These are phyloP conservation scores for Hirundo rustica DNA, from an alignment of 2,797 vertebrate genomes.

Conservation along the genomic window DNA sequence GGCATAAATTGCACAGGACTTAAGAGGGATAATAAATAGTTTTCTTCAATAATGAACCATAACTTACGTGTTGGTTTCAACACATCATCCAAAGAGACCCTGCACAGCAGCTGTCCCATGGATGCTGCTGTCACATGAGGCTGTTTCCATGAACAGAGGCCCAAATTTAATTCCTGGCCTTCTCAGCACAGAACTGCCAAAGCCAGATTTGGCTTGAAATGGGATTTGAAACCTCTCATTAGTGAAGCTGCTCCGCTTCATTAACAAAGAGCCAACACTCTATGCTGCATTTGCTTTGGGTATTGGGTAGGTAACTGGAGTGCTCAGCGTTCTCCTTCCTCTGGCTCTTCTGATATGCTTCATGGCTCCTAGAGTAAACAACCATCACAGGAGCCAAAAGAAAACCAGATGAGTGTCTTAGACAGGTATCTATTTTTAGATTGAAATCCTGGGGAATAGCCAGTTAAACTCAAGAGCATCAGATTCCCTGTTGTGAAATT, in stretches of 20 bases:
- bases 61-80: not conserved
- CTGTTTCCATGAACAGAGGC: not conserved
- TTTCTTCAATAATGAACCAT: not conserved
- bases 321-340: not conserved
- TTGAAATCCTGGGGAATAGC: not conserved
- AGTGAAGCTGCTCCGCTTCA: not conserved
- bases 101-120: not conserved
- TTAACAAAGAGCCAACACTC: not conserved
- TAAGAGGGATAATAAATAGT: not conserved
- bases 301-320: not conserved
- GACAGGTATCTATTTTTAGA: not conserved
- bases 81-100: not conserved
- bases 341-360: not conserved
- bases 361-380: not conserved
- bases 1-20: not conserved
- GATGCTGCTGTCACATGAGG: not conserved
- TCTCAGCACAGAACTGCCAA: not conserved
- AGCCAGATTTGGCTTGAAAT: not conserved
- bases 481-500: not conserved
- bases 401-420: not conserved
- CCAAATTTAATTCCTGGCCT: not conserved
- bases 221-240: not conserved
- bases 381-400: not conserved
- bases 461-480: not conserved
- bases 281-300: not conserved